Conservation (phyloP, 2,888 invertebrate genomes). For the Hydropsyche betteni region DNA sequence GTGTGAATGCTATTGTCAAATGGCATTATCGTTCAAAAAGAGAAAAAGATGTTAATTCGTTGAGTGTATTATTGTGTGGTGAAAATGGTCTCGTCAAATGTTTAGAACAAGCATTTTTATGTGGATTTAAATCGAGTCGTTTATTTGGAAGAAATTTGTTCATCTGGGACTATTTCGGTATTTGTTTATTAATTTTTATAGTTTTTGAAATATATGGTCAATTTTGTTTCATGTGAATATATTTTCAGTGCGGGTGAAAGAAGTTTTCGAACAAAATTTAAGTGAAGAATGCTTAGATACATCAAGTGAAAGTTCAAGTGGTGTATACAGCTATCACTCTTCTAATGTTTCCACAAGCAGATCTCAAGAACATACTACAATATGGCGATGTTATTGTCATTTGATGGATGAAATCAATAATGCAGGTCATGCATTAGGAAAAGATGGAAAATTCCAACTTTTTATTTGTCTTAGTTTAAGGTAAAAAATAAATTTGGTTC, state of each 20-base stretch:
- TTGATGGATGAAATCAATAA: conserved; percentile 88
- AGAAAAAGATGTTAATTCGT: conserved; percentile 80
- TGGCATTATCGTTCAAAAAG: conserved; percentile 92
- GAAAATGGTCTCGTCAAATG: conserved; percentile 94
- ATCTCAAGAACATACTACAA: conserved; percentile 70
- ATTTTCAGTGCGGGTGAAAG: conserved; percentile 76
- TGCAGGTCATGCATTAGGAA: conserved; percentile 85
- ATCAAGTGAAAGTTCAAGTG: conserved; percentile 53
- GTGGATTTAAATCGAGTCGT: conserved; percentile 92
- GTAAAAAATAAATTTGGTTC: conserved; percentile 62
- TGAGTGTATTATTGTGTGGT: conserved; percentile 94
- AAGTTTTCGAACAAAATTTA: conserved; percentile 79
- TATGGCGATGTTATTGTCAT: conserved; percentile 89
- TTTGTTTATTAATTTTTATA: conserved; percentile 52
- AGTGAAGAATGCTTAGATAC: conserved; percentile 66
- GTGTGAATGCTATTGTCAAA: conserved; percentile 96
- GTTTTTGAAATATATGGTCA: background rate
- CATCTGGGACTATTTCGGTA: conserved; percentile 98
- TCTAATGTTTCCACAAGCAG: conserved; percentile 61
- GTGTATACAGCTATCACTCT: conserved; percentile 51
- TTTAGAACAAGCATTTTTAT: conserved; percentile 93
- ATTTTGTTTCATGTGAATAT: background rate
- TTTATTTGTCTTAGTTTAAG: conserved; percentile 94
- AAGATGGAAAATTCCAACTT: conserved; percentile 97
- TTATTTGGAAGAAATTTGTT: conserved; percentile 94